phyloP scores from a whole-genome alignment of 2,888 invertebrate genomes.

The Lasioglossum leucozonium region DNA sequence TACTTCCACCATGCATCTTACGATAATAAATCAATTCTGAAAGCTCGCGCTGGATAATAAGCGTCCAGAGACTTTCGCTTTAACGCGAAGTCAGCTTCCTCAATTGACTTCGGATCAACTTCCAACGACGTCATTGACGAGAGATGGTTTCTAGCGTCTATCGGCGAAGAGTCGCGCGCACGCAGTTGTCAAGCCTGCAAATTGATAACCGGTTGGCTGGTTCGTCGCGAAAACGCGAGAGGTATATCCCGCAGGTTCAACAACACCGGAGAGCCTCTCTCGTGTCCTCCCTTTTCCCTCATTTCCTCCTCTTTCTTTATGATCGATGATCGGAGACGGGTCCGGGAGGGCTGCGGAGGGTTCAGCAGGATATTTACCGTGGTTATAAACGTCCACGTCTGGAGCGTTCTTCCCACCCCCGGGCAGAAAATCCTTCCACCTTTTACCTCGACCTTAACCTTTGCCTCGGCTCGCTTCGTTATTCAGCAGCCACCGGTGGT shows the following conservation, averaged over 20 bases:
- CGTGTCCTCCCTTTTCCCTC: slow-evolving; percentile 32
- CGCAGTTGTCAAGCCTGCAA: neutral
- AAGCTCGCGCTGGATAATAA: neutral
- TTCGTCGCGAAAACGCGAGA: neutral
- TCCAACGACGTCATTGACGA: neutral
- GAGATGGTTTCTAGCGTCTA: neutral
- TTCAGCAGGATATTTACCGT: slow-evolving; percentile 77
- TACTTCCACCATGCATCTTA: neutral
- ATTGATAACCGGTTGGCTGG: slow-evolving; percentile 5
- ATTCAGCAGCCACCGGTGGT: slow-evolving; percentile 32
- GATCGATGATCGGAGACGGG: slow-evolving; percentile 56
- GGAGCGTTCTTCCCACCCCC: slow-evolving; percentile 41
- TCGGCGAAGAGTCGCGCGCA: neutral
- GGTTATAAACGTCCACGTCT: slow-evolving; percentile 80
- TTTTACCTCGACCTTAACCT: slow-evolving; percentile 42
- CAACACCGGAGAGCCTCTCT: slow-evolving; percentile 19
- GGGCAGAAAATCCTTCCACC: slow-evolving; percentile 38
- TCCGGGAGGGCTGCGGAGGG: slow-evolving; percentile 37
- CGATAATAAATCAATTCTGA: neutral
- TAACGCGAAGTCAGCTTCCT: neutral
- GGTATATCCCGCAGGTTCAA: neutral
- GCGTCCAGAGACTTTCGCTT: neutral
- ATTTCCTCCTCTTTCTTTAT: slow-evolving; percentile 58
- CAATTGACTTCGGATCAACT: neutral
- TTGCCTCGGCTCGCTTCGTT: slow-evolving; percentile 30